Conservation (phyloP, 2,113 vertebrate genomes). For the Terrapene triunguis region DNA sequence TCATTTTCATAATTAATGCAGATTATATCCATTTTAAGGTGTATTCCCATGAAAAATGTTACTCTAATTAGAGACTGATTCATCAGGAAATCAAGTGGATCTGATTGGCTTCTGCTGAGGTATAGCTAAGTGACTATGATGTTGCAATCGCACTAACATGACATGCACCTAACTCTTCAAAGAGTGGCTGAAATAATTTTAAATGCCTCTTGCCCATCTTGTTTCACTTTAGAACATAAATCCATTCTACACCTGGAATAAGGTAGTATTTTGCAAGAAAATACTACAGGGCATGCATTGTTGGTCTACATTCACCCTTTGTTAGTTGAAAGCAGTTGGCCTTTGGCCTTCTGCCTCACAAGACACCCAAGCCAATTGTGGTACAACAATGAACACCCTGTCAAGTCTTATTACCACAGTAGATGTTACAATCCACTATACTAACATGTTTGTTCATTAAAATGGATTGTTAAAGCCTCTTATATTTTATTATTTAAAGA, state of each 20-base stretch:
- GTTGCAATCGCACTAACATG: neutral
- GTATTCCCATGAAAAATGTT: neutral
- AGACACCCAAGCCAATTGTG: rapidly evolving
- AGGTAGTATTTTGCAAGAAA: neutral
- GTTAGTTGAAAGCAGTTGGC: neutral
- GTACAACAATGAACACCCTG: rapidly evolving
- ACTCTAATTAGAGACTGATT: neutral
- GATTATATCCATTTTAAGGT: neutral
- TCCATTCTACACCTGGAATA: neutral
- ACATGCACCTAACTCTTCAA: neutral
- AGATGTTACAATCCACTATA: neutral
- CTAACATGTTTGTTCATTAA: rapidly evolving
- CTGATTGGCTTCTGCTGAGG: neutral
- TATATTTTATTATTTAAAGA: neutral
- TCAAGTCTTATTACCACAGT: neutral
- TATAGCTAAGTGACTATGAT: neutral
- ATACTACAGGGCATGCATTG: neutral
- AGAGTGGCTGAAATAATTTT: neutral
- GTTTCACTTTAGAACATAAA: neutral
- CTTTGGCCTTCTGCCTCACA: neutral
- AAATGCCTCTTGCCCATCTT: neutral
- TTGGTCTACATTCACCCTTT: neutral
- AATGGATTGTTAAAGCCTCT: neutral
- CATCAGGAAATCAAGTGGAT: neutral
- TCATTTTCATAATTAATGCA: neutral